Base-by-base conservation (phyloP, 2,888 invertebrate species). In the Trichogramma dendrolimi region DNA sequence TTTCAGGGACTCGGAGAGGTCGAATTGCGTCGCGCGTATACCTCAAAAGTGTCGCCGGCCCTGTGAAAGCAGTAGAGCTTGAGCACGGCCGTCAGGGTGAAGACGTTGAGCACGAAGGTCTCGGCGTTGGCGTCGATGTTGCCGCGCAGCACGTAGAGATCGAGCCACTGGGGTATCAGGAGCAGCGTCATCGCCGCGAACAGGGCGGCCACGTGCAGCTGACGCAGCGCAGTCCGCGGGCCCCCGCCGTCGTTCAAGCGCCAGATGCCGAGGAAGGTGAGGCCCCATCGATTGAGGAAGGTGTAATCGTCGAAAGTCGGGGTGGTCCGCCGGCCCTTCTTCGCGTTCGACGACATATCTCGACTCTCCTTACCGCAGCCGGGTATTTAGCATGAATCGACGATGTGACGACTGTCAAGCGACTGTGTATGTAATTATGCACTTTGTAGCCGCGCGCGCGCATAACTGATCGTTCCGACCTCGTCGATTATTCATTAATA, bases 71-170 rank as follows among this genome's bases (percentile, higher is more conserved):
- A 52, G 7, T 6, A 49, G 0, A 66, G 58, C 46, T 66, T 66
- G 4, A 62, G 39, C 2, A 66, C 3, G 6, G 58, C 66, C 4
- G 54, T 54, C 4, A 66, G 47, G 7, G 64, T 64, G 50, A 66
- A 64, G 8, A 64, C 54, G 41, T 61, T 56, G n/a, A 58, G 51
- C 0, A 61, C 48, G 6, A 66, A 56, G 8, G 62, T 66, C 40
- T 66, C 66, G 44, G 62, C 54, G 27, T 47, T 60, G 7, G 64
- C 66, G n/a, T 66, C 58, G 39, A 64, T 14, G 11, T 64, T 61
- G 0, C 66, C 66, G 64, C 66, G 61, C 2, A 62, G 42, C 0
- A 64, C 51, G 47, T 61, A 64, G 5, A 66, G 4, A 7, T 66
- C 64, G 1, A 62, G 40, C 64, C 64, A 66, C 44, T 66, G 56